Evolutionary conservation across 1,140 invertebrate species (phyloP).

Genomic region (Alviniconcha marisindica): DNA sequence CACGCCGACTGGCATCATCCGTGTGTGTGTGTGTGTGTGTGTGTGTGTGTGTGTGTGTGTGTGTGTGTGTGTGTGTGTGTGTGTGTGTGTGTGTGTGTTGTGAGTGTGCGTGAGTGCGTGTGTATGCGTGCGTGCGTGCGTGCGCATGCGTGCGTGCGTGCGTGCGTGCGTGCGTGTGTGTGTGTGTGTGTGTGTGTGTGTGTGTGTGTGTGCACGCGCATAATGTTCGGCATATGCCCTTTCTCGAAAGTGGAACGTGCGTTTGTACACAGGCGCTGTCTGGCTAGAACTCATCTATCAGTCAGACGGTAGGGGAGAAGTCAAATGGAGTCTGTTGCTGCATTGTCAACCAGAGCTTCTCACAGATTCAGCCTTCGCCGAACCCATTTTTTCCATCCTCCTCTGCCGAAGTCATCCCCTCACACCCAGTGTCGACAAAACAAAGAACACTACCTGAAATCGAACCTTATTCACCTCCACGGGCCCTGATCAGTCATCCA

Average conservation of each 20-base stretch:
- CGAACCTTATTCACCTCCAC: no score
- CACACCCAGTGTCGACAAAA: no score
- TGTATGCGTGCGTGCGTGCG: background rate
- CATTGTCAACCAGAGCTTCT: no score
- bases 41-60: slow-evolving; percentile 17
- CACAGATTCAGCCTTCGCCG: no score
- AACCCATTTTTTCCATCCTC: no score
- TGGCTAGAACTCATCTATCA: background rate
- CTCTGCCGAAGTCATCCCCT: no score
- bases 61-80: background rate
- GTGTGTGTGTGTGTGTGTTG: background rate
- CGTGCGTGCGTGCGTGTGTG: background rate
- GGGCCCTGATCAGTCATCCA: no score
- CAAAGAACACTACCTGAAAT: no score
- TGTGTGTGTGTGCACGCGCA: background rate
- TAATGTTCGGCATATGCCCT: background rate
- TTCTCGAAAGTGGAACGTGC: no score
- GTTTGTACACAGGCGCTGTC: no score
- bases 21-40: background rate
- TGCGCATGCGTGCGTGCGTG: background rate
- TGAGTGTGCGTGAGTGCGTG: background rate
- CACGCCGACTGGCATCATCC: background rate
- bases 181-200: background rate
- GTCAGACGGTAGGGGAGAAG: no score
- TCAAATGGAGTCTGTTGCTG: no score